Percentiles rank a stretch among this genome's conserved stretches.
Conservation (phyloP, 2,888 invertebrate genomes). For the Conus canariensis region DNA sequence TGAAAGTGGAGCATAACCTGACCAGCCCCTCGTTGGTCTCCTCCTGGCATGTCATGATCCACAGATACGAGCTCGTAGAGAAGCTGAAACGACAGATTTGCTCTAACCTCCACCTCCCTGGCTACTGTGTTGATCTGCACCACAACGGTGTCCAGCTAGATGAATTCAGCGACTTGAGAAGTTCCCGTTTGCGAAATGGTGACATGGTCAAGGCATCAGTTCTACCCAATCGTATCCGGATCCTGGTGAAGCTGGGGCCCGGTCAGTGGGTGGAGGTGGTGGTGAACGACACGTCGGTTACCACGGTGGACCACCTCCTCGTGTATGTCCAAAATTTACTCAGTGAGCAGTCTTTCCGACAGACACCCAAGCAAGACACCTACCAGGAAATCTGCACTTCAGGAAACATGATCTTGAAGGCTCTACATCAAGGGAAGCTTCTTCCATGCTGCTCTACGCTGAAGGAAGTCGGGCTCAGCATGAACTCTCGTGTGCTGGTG, state of each 20-base stretch:
- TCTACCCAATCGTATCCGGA: conserved; percentile 27
- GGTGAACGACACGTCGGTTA: not conserved
- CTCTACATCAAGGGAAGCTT: not conserved
- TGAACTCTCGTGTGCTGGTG: conserved; percentile 13
- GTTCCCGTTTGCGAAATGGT: not conserved
- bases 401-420: not conserved
- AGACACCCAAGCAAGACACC: not conserved
- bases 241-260: not conserved
- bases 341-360: not conserved
- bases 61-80: conserved; percentile 26
- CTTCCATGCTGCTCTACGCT: not conserved
- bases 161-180: not conserved
- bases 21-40: not conserved
- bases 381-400: not conserved
- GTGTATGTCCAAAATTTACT: not conserved
- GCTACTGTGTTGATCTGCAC: conserved; percentile 4
- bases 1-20: not conserved
- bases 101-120: not conserved
- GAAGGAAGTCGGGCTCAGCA: conserved; percentile 8
- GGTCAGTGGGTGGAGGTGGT: conserved; percentile 16
- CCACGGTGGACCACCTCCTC: not conserved
- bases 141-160: not conserved
- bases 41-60: not conserved
- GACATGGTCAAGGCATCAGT: conserved; percentile 3
- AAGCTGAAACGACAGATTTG: conserved; percentile 8